Conservation (phyloP, 2,888 invertebrate species). For the Zhuqinia jingwanae region DNA sequence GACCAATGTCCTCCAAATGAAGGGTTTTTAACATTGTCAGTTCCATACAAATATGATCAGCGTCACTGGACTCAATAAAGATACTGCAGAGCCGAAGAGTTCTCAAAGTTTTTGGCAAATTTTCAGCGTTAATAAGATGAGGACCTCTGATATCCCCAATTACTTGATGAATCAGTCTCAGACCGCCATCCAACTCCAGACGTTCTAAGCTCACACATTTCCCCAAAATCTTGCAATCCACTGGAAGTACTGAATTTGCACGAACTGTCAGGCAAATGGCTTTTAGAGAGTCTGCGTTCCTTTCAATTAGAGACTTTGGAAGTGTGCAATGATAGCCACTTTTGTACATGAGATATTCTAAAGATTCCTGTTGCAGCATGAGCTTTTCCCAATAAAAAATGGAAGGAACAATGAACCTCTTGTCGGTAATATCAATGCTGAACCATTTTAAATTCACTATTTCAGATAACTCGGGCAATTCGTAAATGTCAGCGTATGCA, state of each 20-base stretch:
- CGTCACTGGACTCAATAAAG: slow-evolving; percentile 57
- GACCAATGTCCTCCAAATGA: slow-evolving; percentile 61
- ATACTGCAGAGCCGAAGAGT: slow-evolving; percentile 52
- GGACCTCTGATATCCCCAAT: slow-evolving; percentile 59
- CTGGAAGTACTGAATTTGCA: slow-evolving; percentile 62
- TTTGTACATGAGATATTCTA: slow-evolving; percentile 61
- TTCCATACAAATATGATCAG: slow-evolving; percentile 43
- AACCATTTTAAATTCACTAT: slow-evolving; percentile 49
- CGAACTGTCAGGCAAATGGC: slow-evolving; percentile 58
- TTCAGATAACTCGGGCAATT: slow-evolving; percentile 53
- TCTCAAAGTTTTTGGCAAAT: slow-evolving; percentile 28
- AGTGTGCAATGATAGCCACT: slow-evolving; percentile 62
- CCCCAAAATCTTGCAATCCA: slow-evolving; percentile 58
- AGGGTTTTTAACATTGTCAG: slow-evolving; percentile 47
- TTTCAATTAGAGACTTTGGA: slow-evolving; percentile 56
- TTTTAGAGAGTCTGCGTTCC: slow-evolving; percentile 40
- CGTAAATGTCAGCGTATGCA: slow-evolving; percentile 61
- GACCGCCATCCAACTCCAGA: slow-evolving; percentile 59
- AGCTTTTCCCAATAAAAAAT: slow-evolving; percentile 66
- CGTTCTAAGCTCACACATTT: slow-evolving; percentile 26
- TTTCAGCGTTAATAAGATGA: slow-evolving; percentile 40
- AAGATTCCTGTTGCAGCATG: slow-evolving; percentile 59
- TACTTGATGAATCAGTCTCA: slow-evolving; percentile 60
- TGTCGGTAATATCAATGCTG: slow-evolving; percentile 62
- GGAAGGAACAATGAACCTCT: slow-evolving; percentile 50